phyloP scores from a whole-genome alignment of 2,113 vertebrate species.

The Trinectes maculatus region DNA sequence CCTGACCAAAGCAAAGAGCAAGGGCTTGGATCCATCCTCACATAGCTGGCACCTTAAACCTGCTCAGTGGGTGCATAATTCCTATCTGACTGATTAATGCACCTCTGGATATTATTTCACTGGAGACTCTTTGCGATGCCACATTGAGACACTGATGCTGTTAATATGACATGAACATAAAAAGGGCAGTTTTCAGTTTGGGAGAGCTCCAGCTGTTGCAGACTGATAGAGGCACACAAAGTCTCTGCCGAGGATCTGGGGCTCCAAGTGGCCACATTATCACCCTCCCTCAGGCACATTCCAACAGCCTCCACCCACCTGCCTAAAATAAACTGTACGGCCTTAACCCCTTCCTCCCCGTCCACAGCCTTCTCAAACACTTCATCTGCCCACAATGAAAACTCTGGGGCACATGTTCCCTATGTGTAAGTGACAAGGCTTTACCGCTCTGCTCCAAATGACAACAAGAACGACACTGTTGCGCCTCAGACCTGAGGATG shows the following conservation, averaged over 20 bases:
- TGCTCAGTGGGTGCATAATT: too few species aligned
- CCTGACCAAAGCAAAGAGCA: conserved; percentile 19
- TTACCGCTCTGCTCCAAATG: background rate
- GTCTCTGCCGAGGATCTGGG: conserved; percentile 70
- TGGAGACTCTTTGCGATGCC: too few species aligned
- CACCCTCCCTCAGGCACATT: conserved; percentile 83
- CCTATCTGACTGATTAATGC: background rate
- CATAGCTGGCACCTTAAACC: background rate
- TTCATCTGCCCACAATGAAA: background rate
- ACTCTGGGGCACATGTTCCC: conserved; percentile 11
- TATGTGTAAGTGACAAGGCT: background rate
- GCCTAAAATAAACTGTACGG: conserved; percentile 81
- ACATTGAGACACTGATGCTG: background rate
- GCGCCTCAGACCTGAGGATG: too few species aligned
- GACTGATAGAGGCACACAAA: conserved; percentile 68
- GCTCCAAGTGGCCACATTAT: conserved; percentile 80
- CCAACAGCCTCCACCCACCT: conserved; percentile 83
- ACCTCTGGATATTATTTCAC: too few species aligned
- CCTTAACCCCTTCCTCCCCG: conserved; percentile 75
- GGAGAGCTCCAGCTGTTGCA: conserved; percentile 63
- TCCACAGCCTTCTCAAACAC: conserved; percentile 10
- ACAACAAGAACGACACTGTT: too few species aligned
- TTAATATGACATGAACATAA: background rate
- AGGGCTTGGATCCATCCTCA: conserved; percentile 8
- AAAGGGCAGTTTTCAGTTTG: conserved; percentile 57